These are phyloP conservation scores for Archocentrus centrarchus DNA, from an alignment of 2,113 vertebrate species.

Conservation along the genomic window DNA sequence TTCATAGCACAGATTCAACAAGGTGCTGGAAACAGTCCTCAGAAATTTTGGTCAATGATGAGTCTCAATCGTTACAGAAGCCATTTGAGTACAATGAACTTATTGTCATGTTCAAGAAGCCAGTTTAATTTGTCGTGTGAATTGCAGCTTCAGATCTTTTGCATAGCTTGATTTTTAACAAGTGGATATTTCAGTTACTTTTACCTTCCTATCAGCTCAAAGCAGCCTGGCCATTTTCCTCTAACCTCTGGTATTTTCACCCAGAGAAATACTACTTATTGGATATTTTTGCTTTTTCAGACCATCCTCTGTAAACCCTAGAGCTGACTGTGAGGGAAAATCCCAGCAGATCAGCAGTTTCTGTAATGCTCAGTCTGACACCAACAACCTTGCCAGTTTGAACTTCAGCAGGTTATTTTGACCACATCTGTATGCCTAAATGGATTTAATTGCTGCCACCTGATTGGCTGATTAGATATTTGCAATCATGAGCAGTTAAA, in stretches of 20 bases:
- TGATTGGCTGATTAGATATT: neutral
- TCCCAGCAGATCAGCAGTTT: neutral
- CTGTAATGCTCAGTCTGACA: neutral
- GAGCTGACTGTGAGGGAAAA: neutral
- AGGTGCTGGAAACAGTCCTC: no score
- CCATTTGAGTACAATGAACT: no score
- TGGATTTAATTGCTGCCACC: neutral
- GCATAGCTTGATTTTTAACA: neutral
- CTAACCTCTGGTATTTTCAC: no score
- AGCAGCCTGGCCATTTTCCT: no score
- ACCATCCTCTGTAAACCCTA: neutral
- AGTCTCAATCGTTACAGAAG: no score
- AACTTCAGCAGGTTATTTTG: no score
- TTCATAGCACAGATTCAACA: no score
- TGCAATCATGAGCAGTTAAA: neutral
- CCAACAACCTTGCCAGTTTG: neutral
- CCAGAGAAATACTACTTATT: neutral
- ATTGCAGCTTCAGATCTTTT: neutral
- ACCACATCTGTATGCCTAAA: neutral
- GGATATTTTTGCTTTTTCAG: neutral
- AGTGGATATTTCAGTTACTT: neutral
- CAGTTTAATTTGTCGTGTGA: neutral
- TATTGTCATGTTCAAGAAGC: no score
- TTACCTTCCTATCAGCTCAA: no score
- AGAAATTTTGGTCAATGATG: no score